These are phyloP conservation scores for Tylochromis polylepis DNA, from an alignment of 2,113 vertebrate genomes.

Conservation along the genomic window DNA sequence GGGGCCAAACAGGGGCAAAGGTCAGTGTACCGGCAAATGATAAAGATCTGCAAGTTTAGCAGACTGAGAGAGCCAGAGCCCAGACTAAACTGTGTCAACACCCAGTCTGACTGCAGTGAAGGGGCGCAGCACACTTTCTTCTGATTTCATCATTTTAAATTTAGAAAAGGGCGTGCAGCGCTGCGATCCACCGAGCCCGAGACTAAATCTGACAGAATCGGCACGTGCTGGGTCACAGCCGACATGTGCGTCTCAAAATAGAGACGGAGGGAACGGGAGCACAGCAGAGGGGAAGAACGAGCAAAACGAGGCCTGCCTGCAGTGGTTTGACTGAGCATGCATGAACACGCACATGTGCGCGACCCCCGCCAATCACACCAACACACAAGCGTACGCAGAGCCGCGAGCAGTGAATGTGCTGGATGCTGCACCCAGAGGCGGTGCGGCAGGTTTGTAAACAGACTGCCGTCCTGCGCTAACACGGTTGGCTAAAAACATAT, in stretches of 20 bases:
- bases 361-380: neutral
- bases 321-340: constrained; percentile 23
- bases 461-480: neutral
- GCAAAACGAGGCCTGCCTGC: neutral
- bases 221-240: constrained; percentile 50
- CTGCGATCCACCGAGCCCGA: neutral
- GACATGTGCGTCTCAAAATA: constrained; percentile 61
- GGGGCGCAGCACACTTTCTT: constrained; percentile 8
- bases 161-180: neutral
- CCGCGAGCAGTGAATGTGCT: neutral
- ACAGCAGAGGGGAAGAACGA: neutral
- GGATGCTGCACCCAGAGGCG: neutral
- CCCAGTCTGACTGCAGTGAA: neutral
- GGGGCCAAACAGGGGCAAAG: neutral
- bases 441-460: neutral
- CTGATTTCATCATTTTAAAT: neutral
- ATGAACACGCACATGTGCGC: constrained; percentile 19
- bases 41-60: constrained; percentile 47
- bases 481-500: neutral
- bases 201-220: constrained; percentile 43
- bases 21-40: constrained; percentile 27
- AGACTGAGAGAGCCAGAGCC: neutral
- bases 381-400: neutral
- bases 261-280: constrained; percentile 25
- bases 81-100: neutral